phyloP scores from a whole-genome alignment of 2,888 invertebrate species.

The Tachystola acroxantha region DNA sequence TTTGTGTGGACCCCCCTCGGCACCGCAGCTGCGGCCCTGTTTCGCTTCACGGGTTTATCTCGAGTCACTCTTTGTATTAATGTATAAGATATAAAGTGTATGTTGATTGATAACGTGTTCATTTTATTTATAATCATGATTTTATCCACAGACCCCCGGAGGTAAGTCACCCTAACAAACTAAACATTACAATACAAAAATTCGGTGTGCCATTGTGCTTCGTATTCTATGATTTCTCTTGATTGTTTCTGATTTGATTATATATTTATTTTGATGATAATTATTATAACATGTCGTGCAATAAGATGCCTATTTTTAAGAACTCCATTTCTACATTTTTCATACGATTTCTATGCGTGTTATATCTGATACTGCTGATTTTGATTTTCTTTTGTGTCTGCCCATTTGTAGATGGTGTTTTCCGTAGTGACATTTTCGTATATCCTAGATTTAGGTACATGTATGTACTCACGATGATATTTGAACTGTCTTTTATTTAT shows the following conservation, averaged over 20 bases:
- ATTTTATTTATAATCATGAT: slow-evolving; percentile 73
- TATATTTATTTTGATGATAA: slow-evolving; percentile 3
- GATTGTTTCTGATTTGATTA: slow-evolving; percentile 3
- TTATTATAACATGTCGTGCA: neutral
- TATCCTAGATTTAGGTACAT: too few species aligned
- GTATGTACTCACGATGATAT: too few species aligned
- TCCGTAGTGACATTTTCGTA: neutral
- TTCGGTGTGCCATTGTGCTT: slow-evolving; percentile 1
- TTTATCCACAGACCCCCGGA: slow-evolving; percentile 65
- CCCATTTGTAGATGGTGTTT: neutral
- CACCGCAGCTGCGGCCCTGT: neutral
- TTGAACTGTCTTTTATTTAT: too few species aligned
- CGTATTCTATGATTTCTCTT: slow-evolving; percentile 1
- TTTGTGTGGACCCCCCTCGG: neutral
- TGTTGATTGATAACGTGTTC: slow-evolving; percentile 71
- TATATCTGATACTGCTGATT: neutral
- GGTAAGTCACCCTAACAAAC: slow-evolving; percentile 61
- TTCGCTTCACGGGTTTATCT: slow-evolving; percentile 43
- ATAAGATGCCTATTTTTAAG: neutral
- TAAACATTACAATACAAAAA: neutral
- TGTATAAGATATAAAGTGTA: slow-evolving; percentile 77
- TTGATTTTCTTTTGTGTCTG: neutral
- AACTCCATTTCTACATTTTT: neutral
- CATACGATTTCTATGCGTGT: neutral
- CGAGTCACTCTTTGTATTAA: slow-evolving; percentile 62